Evolutionary conservation across 2,888 invertebrate species (phyloP), one percentile per base, ranked within the genome.

Genomic region (Myopa testacea): DNA sequence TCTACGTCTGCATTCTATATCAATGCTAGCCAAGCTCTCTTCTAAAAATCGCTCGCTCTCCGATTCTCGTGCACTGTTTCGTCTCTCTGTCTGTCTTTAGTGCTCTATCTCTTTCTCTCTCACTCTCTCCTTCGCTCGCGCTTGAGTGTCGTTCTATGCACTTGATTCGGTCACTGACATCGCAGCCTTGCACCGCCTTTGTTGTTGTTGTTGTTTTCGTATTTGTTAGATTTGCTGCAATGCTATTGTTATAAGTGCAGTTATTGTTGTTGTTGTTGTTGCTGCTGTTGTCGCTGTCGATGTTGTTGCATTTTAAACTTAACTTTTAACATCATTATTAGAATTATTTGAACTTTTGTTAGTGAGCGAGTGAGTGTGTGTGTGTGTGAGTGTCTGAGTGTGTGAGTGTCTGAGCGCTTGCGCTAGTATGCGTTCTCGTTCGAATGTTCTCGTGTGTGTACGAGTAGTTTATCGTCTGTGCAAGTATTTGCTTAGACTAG

Each of bases 161-260:
- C 85, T 84, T 84, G 84, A 82, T 82, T 82, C 84, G 84, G 85
- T 85, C 84, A 84, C 81, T 84, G 84, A 84, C 85, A 83, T 81
- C 78, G 76, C 82, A 84, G 83, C 84, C 84, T 84, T 83, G 84
- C 83, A 83, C 82, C 78, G 81, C 78, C 83, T 78, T 74, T 79
- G 60, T 76, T 73, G 69, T 76, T 78, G 79, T 74, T 79, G 60
- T 76, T 73, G 69, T 76, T 78, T 77, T 68, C 67, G 70, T 72
- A 55, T n/a, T 68, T 70, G 45, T 75, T 75, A 26, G 63, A 65
- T 65, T 75, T 67, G 55, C 52, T 75, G 67, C 38, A n/a, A 38
- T 34, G 37, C 67, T 78, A 40, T 78, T 75, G 34, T 55, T 38
- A 52, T 52, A 63, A 60, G 16, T 40, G 7, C 7, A 14, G n/a